Evolutionary conservation across 2,797 vertebrate species (phyloP).

Genomic region (Vultur gryphus): DNA sequence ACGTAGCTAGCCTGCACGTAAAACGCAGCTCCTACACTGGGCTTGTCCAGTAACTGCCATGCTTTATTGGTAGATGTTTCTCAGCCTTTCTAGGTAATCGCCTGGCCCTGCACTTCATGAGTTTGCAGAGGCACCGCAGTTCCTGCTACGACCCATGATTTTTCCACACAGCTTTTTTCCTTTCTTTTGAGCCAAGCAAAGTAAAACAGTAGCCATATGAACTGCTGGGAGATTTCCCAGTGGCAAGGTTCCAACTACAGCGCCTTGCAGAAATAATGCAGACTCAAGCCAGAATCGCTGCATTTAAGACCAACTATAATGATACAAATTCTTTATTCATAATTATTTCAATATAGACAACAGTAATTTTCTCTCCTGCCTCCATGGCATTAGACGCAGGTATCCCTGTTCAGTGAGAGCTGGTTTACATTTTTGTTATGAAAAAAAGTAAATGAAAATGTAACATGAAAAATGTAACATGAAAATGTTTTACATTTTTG

Average conservation of each 20-base stretch:
- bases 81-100: not conserved
- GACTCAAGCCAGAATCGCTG: not conserved
- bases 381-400: not conserved
- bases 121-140: not conserved
- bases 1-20: accelerated
- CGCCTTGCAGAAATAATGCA: not conserved
- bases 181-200: constrained; percentile 31
- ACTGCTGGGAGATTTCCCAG: not conserved
- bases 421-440: not conserved
- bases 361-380: not conserved
- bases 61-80: not conserved
- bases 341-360: not conserved
- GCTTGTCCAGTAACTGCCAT: not conserved
- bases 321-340: not conserved
- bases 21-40: not conserved
- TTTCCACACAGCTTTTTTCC: constrained; percentile 15
- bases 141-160: not conserved
- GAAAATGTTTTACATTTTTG: not conserved
- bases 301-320: not conserved
- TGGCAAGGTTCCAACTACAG: not conserved
- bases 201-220: constrained; percentile 20
- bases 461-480: no score
- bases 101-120: not conserved
- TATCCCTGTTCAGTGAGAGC: not conserved
- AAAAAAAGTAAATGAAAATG: no score